Evolutionary conservation across 2,888 invertebrate species (phyloP).

Genomic region (Brachypalpus laphriformis): DNA sequence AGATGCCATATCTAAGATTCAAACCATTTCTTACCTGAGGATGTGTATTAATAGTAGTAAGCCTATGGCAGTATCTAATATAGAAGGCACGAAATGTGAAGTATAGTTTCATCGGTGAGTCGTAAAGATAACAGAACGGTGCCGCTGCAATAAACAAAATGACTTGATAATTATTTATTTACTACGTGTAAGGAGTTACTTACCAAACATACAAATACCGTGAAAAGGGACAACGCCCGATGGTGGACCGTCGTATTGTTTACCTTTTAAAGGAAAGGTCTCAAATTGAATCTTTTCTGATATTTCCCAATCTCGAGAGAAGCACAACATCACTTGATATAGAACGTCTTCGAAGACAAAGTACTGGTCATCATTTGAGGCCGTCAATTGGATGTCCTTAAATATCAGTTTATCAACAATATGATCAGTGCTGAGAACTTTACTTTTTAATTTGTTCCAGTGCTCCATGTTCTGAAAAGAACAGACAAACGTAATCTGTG

Average conservation of each 20-base stretch:
- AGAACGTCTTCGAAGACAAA: constrained; percentile 98
- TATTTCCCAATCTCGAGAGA: constrained; percentile 94
- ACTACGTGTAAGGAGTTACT: constrained; percentile 75
- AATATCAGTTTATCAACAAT: constrained; percentile 97
- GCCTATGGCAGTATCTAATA: constrained; percentile 93
- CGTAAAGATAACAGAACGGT: constrained; percentile 96
- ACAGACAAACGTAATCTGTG: no score
- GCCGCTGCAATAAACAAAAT: constrained; percentile 87
- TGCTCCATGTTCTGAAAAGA: constrained; percentile 86
- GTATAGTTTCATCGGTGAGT: constrained; percentile 93
- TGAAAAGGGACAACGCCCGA: constrained; percentile 98
- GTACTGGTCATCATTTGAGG: constrained; percentile 98
- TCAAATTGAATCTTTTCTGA: constrained; percentile 87
- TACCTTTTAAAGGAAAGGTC: constrained; percentile 79
- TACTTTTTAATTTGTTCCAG: constrained; percentile 91
- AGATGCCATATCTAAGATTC: no score
- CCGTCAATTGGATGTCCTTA: constrained; percentile 97
- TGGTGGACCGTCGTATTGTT: constrained; percentile 87
- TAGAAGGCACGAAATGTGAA: constrained; percentile 96
- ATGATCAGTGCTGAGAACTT: constrained; percentile 93
- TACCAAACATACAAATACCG: constrained; percentile 98
- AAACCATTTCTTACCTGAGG: constrained; percentile 86
- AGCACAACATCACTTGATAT: constrained; percentile 96
- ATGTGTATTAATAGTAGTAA: constrained; percentile 96
- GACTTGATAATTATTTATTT: not conserved